phyloP scores from a whole-genome alignment of 2,113 vertebrate genomes.

The Apodemus speciosus region DNA sequence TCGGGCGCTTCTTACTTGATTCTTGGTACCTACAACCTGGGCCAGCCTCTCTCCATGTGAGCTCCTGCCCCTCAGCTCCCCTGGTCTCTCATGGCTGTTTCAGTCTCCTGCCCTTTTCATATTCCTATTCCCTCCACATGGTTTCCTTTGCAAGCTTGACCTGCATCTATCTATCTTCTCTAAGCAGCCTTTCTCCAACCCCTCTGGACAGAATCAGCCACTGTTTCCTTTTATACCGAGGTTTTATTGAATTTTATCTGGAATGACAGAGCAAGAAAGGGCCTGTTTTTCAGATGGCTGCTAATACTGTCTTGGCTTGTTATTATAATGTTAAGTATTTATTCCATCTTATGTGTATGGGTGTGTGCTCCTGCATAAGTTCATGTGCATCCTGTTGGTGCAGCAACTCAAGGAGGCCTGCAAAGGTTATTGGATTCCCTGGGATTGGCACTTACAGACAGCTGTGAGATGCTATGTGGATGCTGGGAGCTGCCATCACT shows the following conservation, averaged over 20 bases:
- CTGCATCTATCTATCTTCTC: not conserved
- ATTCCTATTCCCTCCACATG: not conserved
- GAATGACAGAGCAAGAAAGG: not conserved
- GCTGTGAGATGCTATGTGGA: not conserved
- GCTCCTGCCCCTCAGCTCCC: fast-evolving
- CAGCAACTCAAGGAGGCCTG: not conserved
- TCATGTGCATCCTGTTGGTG: not conserved
- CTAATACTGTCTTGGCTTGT: not conserved
- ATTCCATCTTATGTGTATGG: too few species aligned
- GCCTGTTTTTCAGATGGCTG: not conserved
- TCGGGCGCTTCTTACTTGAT: not conserved
- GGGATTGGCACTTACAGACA: not conserved
- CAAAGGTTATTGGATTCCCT: not conserved
- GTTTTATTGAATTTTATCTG: not conserved
- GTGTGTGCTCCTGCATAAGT: not conserved
- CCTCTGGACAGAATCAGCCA: not conserved
- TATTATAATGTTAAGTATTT: not conserved
- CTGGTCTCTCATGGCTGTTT: not conserved
- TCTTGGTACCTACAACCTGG: not conserved
- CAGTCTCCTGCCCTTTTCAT: not conserved
- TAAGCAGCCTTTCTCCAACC: fast-evolving
- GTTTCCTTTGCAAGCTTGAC: not conserved
- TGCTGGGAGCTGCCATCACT: not conserved
- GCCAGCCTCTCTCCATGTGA: not conserved
- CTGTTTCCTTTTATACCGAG: not conserved